Percentiles rank a stretch among this genome's conserved stretches.
These are phyloP conservation scores for Lysandra coridon DNA, from an alignment of 2,888 invertebrate species.

Conservation along the genomic window DNA sequence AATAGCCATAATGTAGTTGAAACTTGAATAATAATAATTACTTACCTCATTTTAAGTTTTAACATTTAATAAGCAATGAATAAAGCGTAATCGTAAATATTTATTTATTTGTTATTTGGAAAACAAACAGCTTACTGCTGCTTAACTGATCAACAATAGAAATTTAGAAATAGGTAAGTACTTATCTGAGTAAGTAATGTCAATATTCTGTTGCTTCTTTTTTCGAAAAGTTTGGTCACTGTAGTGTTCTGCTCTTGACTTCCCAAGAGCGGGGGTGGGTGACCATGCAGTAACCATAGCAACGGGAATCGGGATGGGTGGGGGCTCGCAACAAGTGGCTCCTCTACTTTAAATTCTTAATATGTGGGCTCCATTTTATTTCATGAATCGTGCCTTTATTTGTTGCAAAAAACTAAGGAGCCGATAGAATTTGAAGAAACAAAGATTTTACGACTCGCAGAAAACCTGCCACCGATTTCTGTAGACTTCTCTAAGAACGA, in stretches of 20 bases:
- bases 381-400: constrained; percentile 11
- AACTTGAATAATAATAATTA: no score
- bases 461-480: no score
- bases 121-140: no score
- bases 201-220: not conserved
- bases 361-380: constrained; percentile 39
- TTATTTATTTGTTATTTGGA: no score
- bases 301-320: constrained; percentile 50
- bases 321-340: constrained; percentile 67
- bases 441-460: not conserved
- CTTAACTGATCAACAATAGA: no score
- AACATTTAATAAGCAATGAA: no score
- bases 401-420: not conserved
- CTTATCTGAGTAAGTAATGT: no score
- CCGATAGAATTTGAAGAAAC: not conserved
- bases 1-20: no score
- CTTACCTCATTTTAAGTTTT: no score
- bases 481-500: no score
- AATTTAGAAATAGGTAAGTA: no score
- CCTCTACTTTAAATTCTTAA: constrained; percentile 32
- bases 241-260: constrained; percentile 58
- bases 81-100: no score
- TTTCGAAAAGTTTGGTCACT: constrained; percentile 21
- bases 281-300: constrained; percentile 56
- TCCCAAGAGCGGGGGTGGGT: constrained; percentile 50